phyloP scores from a whole-genome alignment of 2,797 vertebrate genomes.

The Sphaeramia orbicularis region DNA sequence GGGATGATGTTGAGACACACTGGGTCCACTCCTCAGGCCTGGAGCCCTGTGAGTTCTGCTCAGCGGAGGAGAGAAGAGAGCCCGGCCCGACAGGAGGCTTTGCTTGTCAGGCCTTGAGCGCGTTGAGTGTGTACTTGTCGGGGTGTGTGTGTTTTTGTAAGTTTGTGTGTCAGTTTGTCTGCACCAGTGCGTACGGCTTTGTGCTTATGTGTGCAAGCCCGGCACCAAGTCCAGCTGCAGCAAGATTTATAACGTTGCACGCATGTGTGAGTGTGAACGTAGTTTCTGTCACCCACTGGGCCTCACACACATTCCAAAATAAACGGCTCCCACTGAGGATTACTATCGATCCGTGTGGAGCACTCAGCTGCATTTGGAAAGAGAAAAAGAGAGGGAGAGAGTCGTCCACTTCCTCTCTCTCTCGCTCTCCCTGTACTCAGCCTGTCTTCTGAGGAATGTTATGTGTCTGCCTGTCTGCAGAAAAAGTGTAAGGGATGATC shows the following conservation, averaged over 20 bases:
- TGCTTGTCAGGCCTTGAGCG: slow-evolving; percentile 57
- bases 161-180: slow-evolving; percentile 57
- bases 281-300: slow-evolving; percentile 74
- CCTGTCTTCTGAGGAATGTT: slow-evolving; percentile 62
- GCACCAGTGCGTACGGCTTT: slow-evolving; percentile 21
- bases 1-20: slow-evolving; percentile 65
- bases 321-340: slow-evolving; percentile 80
- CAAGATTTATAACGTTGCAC: slow-evolving; percentile 63
- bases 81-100: slow-evolving; percentile 53
- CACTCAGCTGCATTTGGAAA: slow-evolving; percentile 68
- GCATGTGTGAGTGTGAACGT: slow-evolving; percentile 61
- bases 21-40: slow-evolving; percentile 67
- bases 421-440: slow-evolving; percentile 3
- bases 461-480: slow-evolving; percentile 62
- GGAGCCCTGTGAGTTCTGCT: slow-evolving; percentile 69
- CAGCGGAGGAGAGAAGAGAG: slow-evolving; percentile 55
- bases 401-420: slow-evolving; percentile 27
- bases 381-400: slow-evolving; percentile 32
- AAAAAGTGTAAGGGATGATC: slow-evolving; percentile 66
- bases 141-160: slow-evolving; percentile 18
- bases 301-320: slow-evolving; percentile 80
- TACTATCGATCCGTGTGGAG: slow-evolving; percentile 79
- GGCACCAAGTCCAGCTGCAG: slow-evolving; percentile 40
- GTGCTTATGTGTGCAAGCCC: slow-evolving; percentile 37
- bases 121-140: slow-evolving; percentile 49